Evolutionary conservation across 2,113 vertebrate genomes (phyloP), one percentile per base, ranked within the genome.

Genomic region (Phyllopteryx taeniolatus): DNA sequence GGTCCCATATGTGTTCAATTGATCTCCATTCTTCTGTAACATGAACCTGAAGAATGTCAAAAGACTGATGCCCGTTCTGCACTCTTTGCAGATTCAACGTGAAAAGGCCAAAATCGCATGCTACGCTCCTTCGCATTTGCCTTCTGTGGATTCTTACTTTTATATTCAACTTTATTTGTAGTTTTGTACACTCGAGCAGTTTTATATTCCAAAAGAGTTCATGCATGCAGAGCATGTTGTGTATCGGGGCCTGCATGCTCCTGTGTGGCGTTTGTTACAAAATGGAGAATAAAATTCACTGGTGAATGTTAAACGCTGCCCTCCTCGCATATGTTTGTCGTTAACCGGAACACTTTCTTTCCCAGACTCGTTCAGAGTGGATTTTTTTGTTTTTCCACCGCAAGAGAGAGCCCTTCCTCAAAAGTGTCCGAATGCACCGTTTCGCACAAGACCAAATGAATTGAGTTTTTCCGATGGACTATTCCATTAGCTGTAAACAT

Each of bases 151-250:
- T 35, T 35, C 31, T 61, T 61, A 13, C 15, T 7, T 9, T 1
- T 72, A 61, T 47, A 44, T 35, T 35, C 6, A 61, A 3, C 6
- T 19, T 74, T 77, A 70, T 76, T 66, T 84, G 67, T 86, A 79
- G 77, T 82, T 80, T 84, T 88, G 80, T 85, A 77, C 35, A 83
- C 85, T 81, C 76, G 73, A 68, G 51, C 70, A 78, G 72, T 77
- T 74, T 59, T 77, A 77, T 72, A 70, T 77, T 70, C 42, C 46
- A 56, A 11, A 83, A 0, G 57, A 78, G 69, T 78, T 76, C 76
- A 82, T 84, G 83, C 89, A 91, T 90, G 88, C 89, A 80, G 90
- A 86, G 82, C 90, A 89, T 90, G 90, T 89, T 88, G 11, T 82
- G 70, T 84, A 73, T 35, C 10, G 15, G 79, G 62, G 81, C 85